Conservation (phyloP, 2,797 vertebrate species). For the Pterois miles region DNA sequence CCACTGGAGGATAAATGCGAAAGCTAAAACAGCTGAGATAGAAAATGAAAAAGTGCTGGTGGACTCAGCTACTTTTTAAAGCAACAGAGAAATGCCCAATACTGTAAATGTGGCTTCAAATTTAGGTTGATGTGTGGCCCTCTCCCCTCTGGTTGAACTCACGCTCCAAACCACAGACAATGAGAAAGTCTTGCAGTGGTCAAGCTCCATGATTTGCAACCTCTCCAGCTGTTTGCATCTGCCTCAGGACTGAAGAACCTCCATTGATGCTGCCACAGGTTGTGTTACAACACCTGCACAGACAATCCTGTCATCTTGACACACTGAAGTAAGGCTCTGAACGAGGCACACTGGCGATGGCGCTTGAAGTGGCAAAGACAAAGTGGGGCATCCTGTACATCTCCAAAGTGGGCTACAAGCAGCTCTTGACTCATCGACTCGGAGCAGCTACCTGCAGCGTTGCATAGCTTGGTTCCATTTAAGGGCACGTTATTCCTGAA, state of each 20-base stretch:
- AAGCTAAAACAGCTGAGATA: background rate
- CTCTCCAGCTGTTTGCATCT: constrained; percentile 6
- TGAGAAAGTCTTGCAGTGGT: background rate
- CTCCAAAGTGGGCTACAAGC: background rate
- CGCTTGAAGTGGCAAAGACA: constrained; percentile 26
- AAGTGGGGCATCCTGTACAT: background rate
- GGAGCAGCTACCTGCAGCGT: constrained; percentile 18
- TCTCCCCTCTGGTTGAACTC: background rate
- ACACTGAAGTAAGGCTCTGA: constrained; percentile 25
- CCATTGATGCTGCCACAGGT: background rate
- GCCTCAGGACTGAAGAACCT: background rate
- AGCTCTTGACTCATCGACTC: constrained; percentile 6
- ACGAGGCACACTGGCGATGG: constrained; percentile 69
- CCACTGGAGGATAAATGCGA: background rate
- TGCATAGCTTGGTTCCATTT: constrained; percentile 44
- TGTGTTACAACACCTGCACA: background rate
- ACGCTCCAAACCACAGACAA: background rate
- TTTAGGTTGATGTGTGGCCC: background rate
- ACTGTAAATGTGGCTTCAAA: background rate
- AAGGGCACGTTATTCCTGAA: background rate
- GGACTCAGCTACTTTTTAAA: background rate
- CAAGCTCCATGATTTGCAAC: background rate
- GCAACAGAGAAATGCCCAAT: constrained; percentile 15
- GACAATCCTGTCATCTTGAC: background rate
- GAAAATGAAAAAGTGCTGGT: constrained; percentile 18